phyloP scores from a whole-genome alignment of 2,888 invertebrate genomes.

The Ormyrus pomaceus region DNA sequence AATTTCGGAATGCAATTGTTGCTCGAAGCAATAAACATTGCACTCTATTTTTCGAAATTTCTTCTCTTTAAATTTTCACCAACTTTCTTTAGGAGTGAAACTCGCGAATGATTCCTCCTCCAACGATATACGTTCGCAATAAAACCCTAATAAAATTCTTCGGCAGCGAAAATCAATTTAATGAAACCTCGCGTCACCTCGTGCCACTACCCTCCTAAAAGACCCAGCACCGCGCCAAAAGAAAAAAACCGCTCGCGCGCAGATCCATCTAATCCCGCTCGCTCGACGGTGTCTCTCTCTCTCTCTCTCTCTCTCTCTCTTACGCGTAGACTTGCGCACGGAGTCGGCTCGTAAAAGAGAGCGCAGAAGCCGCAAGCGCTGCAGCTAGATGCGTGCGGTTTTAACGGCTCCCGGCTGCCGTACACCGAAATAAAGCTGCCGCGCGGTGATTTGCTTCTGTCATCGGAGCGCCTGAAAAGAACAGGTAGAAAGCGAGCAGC shows the following conservation, averaged over 20 bases:
- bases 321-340: no score
- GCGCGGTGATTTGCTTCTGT: slow-evolving; percentile 46
- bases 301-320: not conserved
- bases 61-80: not conserved
- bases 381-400: slow-evolving; percentile 7
- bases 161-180: no score
- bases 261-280: no score
- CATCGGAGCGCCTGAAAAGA: slow-evolving; percentile 33
- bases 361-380: not conserved
- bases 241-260: no score
- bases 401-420: slow-evolving; percentile 7
- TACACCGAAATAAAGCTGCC: slow-evolving; percentile 40
- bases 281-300: no score
- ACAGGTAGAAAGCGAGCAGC: slow-evolving; percentile 49
- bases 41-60: not conserved
- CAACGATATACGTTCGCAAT: no score
- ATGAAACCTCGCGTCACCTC: no score
- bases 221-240: no score
- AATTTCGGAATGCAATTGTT: not conserved
- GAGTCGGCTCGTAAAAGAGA: not conserved
- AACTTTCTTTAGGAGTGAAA: no score
- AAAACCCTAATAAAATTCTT: no score
- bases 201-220: no score
- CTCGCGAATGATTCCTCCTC: no score
- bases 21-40: not conserved